phyloP scores from a whole-genome alignment of 2,113 vertebrate species.

The Ondatra zibethicus region DNA sequence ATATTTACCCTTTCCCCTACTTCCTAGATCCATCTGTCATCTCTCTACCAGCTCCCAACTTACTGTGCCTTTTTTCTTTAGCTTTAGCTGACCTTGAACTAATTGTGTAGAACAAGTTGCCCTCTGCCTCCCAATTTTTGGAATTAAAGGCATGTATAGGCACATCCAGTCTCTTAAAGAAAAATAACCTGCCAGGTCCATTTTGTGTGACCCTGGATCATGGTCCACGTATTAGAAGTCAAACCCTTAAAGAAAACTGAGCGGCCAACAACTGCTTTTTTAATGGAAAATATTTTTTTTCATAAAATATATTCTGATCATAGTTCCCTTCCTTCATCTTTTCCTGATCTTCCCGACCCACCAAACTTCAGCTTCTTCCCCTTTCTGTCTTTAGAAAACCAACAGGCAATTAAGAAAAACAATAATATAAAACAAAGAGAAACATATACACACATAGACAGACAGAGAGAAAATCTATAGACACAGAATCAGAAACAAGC shows the following conservation, averaged over 20 bases:
- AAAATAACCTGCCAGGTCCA: background rate
- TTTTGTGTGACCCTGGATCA: background rate
- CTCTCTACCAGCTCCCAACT: background rate
- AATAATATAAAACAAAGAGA: background rate
- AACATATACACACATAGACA: background rate
- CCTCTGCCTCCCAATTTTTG: background rate
- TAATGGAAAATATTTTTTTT: background rate
- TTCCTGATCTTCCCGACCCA: background rate
- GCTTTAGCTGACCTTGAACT: background rate
- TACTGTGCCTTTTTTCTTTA: background rate
- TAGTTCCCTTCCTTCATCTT: background rate
- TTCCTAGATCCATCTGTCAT: background rate
- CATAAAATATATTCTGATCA: background rate
- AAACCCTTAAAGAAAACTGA: background rate
- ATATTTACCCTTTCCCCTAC: background rate
- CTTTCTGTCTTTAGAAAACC: background rate
- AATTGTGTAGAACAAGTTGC: background rate
- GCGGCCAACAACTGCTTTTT: background rate
- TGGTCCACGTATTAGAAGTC: background rate
- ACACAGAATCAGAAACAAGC: background rate
- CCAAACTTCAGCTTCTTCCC: background rate
- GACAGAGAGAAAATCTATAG: background rate
- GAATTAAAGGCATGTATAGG: background rate
- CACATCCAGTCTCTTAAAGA: background rate
- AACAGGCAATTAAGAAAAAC: background rate